Evolutionary conservation across 2,797 vertebrate genomes (phyloP), one percentile per base, ranked within the genome.

Genomic region (Kryptolebias ocellatus): DNA sequence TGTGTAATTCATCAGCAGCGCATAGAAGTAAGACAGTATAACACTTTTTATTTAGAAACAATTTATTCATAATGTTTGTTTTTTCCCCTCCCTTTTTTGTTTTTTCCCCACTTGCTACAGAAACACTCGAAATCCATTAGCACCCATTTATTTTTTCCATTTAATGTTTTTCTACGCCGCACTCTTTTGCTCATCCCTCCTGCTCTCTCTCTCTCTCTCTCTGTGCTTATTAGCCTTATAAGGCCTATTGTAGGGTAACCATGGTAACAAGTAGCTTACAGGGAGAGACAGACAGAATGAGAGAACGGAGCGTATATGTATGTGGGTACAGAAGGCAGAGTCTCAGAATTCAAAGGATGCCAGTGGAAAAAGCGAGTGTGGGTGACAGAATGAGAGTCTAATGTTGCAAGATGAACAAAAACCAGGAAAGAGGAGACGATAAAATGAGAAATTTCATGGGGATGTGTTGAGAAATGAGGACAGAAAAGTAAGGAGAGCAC

Each of bases 171-270:
- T 2, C 56, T 52, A 54, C 28, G 71, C 61, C 31, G 63, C 83
- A 64, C 44, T 46, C 49, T 63, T 60, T 71, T 53, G 37, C 79
- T 83, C 77, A 70, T 84, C 74, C 57, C 62, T 79, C 52, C 68
- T 78, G 72, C 70, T 79, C 39, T 42, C 79, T 84, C 79, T 89
- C 79, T 80, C 77, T 71, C 70, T 79, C 39, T 42, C 79, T 84
- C 79, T 89, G 78, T 80, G 64, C 79, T 90, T 94, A 92, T 90
- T 92, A 90, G 64, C 91, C 89, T 92, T 87, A 86, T 89, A 70
- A 76, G 83, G 89, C 88, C 87, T 72, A 88, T 93, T 90, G 89
- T 93, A 79, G 64, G 80, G 95, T 96, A 95, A 87, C 94, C 92
- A 89, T 92, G 93, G 95, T 92, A 96, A 95, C 95, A 67, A 83